These are phyloP conservation scores for Orthonychiurus folsomi DNA, from an alignment of 2,888 invertebrate species.

Conservation along the genomic window DNA sequence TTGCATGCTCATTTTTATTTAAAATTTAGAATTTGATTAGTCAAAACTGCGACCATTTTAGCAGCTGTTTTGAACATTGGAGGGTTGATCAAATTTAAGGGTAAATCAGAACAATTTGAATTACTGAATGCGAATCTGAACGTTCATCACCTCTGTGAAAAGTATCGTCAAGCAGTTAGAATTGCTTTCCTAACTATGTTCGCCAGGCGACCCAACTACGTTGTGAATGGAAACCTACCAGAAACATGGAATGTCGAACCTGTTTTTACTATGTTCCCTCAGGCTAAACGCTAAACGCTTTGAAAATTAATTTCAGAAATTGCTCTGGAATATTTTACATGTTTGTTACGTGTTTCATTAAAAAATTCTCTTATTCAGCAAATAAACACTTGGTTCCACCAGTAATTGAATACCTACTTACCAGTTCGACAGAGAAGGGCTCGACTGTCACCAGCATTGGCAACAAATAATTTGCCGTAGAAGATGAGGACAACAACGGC, in stretches of 20 bases:
- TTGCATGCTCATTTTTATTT: too few relatives aligned
- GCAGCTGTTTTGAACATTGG: neutral
- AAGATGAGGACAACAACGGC: constrained; percentile 60
- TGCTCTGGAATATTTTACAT: too few relatives aligned
- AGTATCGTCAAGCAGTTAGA: neutral
- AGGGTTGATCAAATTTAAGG: neutral
- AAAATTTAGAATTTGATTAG: too few relatives aligned
- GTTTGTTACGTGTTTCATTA: too few relatives aligned
- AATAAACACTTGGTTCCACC: too few relatives aligned
- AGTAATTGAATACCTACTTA: too few relatives aligned
- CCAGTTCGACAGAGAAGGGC: constrained; percentile 66
- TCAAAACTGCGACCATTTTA: neutral
- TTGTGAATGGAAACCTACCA: neutral
- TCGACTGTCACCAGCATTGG: constrained; percentile 75
- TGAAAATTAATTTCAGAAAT: neutral
- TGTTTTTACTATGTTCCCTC: neutral
- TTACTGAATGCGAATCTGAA: neutral
- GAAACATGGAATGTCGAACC: neutral
- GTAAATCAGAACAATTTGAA: neutral
- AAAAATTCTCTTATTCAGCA: too few relatives aligned
- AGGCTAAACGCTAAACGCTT: neutral
- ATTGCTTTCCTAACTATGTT: neutral
- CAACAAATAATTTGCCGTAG: constrained; percentile 68
- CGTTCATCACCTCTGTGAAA: neutral
- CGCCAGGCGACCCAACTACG: neutral